Percentiles rank a stretch among this genome's conserved stretches.
Evolutionary conservation across 1,140 invertebrate species (phyloP).

Genomic region (Linepithema humile): DNA sequence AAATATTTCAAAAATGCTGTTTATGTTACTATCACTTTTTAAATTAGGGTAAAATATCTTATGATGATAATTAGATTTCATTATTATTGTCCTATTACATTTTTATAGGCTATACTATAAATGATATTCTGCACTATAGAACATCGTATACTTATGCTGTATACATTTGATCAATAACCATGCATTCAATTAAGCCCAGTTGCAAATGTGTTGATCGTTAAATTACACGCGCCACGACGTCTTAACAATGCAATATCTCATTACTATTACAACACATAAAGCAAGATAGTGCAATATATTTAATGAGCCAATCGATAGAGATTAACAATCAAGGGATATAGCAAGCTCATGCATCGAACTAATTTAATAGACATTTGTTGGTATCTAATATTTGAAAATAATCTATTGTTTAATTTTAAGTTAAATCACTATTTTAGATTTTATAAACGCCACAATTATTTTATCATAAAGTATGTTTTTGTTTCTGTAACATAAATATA

Average conservation of each 20-base stretch:
- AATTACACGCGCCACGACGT: background rate
- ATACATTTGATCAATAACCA: background rate
- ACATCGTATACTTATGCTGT: background rate
- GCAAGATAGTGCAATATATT: background rate
- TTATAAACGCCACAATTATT: background rate
- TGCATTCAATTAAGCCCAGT: conserved; percentile 1
- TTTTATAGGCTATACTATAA: background rate
- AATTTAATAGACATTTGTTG: conserved; percentile 8
- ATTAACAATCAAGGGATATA: background rate
- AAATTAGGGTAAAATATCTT: background rate
- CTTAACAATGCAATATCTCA: conserved; percentile 7
- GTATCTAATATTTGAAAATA: background rate
- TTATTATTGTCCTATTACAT: background rate
- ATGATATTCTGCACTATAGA: background rate
- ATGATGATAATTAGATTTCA: background rate
- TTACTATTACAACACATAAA: background rate
- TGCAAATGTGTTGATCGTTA: background rate
- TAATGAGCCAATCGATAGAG: background rate
- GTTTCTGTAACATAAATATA: background rate
- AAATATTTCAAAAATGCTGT: background rate
- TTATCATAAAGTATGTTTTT: background rate
- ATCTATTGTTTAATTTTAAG: background rate
- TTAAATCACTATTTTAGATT: background rate
- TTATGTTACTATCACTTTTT: background rate
- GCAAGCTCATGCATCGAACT: background rate